phyloP scores from a whole-genome alignment of 2,888 invertebrate genomes.

The Coleophora flavipennella region DNA sequence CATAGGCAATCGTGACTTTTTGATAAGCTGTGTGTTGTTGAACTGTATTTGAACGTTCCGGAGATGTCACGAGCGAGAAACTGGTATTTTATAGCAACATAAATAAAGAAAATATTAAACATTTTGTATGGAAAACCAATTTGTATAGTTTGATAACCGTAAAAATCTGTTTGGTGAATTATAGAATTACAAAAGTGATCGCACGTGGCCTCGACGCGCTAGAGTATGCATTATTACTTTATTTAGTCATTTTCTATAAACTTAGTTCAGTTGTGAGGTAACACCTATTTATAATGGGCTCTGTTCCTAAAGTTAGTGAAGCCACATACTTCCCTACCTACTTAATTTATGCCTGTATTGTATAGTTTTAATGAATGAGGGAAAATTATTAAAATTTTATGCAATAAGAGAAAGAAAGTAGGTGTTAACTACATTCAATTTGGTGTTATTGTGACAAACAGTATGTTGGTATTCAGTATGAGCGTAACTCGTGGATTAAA shows the following conservation, averaged over 20 bases:
- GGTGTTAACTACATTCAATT: slow-evolving; percentile 23
- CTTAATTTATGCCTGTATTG: slow-evolving; percentile 58
- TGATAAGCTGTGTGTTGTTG: slow-evolving; percentile 48
- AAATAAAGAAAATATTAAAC: too few relatives aligned
- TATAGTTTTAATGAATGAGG: slow-evolving; percentile 47
- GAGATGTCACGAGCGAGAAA: too few relatives aligned
- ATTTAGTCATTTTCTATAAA: slow-evolving; percentile 62
- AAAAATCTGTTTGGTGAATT: too few relatives aligned
- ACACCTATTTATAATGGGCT: slow-evolving; percentile 47
- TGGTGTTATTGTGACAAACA: slow-evolving; percentile 36
- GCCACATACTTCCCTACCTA: slow-evolving; percentile 56
- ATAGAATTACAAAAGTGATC: too few relatives aligned
- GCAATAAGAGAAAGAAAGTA: slow-evolving; percentile 35
- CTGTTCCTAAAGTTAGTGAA: slow-evolving; percentile 61
- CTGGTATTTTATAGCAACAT: too few relatives aligned
- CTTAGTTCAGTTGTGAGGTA: slow-evolving; percentile 59
- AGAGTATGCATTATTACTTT: slow-evolving; percentile 49
- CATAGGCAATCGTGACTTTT: slow-evolving; percentile 36
- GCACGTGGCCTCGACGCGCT: slow-evolving; percentile 7
- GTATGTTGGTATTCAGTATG: slow-evolving; percentile 27
- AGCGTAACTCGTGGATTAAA: slow-evolving; percentile 25
- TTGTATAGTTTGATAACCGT: too few relatives aligned
- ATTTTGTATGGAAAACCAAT: too few relatives aligned
- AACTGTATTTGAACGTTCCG: too few relatives aligned
- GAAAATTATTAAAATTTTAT: slow-evolving; percentile 36